Base-by-base conservation (phyloP, 2,888 invertebrate species). In the Disparrhopalites patrizii region DNA sequence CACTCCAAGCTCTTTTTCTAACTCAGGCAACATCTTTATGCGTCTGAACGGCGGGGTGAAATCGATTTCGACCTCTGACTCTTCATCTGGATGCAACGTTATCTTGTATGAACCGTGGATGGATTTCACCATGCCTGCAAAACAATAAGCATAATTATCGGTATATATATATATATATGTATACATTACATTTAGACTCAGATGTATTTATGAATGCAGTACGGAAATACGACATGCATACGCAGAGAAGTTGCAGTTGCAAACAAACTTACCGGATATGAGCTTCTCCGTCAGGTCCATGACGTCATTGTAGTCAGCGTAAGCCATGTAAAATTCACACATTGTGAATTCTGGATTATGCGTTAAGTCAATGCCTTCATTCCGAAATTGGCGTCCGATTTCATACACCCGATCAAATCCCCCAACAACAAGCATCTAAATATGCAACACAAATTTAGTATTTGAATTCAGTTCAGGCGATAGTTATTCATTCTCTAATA, bases 241-340 rank as follows among this genome's bases (percentile, higher is more conserved):
- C 5, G 15, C 15, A n/a, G 15, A 43, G n/a, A n/a, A n/a, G n/a
- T n/a, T n/a, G n/a, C n/a, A n/a, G n/a, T n/a, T n/a, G n/a, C 30
- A 10, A 27, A 54, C 3, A 25, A 27, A 62, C 61, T 72, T 74
- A 83, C 84, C 93, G 33, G 96, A 90, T 15, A 99, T 73, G 83
- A 99, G 83, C 63, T 87, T 84, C 81, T 99, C 99, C 0, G 98
- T 97, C 50, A 99, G 86, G 28, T 84, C 81, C 82, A 99, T 95
- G 10, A 99, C 78, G 80, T 99, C 98, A 79, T 94, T 86, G 78
- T 99, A 99, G 81, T 99, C 99, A 18, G 99, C 99, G 81, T 99
- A 99, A 0, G 99, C 99, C 97, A 99, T 99, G 81, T 99, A 99
- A 81, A 99, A 99, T 82, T 99, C 99, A 78, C 97, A 96, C 7